Evolutionary conservation across 2,797 vertebrate genomes (phyloP).

Genomic region (Peromyscus nudipes): DNA sequence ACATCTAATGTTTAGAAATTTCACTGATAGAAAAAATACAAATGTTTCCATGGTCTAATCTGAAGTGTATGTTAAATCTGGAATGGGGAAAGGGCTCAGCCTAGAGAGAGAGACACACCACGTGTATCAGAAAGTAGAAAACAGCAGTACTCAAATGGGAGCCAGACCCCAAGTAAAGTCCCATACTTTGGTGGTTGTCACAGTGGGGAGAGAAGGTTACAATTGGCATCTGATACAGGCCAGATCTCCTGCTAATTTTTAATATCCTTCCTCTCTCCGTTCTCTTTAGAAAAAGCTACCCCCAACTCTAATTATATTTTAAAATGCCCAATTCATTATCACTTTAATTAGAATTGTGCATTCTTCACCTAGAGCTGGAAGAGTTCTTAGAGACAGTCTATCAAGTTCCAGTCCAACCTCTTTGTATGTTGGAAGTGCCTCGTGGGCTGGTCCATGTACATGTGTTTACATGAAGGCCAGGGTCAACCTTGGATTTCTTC

Average conservation of each 20-base stretch:
- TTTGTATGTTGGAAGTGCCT: neutral
- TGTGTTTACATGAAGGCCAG: neutral
- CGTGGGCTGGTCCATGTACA: neutral
- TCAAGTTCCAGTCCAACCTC: neutral
- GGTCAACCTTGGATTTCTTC: neutral
- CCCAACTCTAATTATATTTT: conserved; percentile 65
- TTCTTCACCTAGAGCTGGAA: conserved; percentile 58
- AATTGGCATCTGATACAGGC: neutral
- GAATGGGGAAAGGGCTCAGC: neutral
- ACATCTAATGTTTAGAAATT: conserved; percentile 19
- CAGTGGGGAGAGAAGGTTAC: neutral
- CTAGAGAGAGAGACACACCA: neutral
- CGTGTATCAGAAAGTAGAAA: neutral
- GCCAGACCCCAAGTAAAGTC: neutral
- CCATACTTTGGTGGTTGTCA: neutral
- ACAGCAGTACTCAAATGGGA: neutral
- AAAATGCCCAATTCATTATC: conserved; percentile 66
- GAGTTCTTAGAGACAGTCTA: conserved; percentile 60
- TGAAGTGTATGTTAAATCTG: neutral
- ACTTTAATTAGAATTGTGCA: conserved; percentile 75
- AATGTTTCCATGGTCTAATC: neutral
- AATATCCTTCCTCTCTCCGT: conserved; percentile 38
- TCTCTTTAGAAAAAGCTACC: conserved; percentile 53
- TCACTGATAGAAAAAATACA: conserved; percentile 40
- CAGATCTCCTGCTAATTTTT: conserved; percentile 24